A percentile compares a stretch with the other conserved stretches of the same genome.
phyloP scores from a whole-genome alignment of 2,797 vertebrate species.

The Moxostoma hubbsi region DNA sequence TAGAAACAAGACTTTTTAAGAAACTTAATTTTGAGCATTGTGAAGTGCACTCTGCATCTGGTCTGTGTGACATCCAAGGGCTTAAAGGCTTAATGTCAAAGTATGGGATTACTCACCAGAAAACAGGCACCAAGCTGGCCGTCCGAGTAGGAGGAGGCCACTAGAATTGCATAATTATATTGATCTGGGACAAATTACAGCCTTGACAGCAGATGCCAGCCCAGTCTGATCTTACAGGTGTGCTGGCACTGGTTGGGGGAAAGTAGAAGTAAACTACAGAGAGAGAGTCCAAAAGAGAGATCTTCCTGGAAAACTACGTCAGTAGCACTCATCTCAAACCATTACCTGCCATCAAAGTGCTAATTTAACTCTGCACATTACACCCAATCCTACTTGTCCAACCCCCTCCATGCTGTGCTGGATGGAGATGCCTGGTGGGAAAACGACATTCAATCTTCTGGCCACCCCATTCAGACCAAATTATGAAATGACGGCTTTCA shows the following conservation, averaged over 20 bases:
- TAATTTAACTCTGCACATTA: conserved; percentile 90
- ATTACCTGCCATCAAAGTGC: conserved; percentile 87
- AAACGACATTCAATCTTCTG: conserved; percentile 91
- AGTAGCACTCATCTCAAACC: conserved; percentile 81
- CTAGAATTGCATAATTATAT: conserved; percentile 78
- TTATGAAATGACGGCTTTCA: conserved; percentile 91
- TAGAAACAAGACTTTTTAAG: too few species aligned
- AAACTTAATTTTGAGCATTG: background rate
- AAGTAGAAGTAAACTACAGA: conserved; percentile 24
- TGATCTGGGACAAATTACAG: conserved; percentile 82
- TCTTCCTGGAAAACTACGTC: conserved; percentile 82
- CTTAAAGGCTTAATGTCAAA: conserved; percentile 41
- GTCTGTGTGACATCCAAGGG: conserved; percentile 38
- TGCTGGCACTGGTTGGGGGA: conserved; percentile 50
- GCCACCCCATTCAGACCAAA: conserved; percentile 83
- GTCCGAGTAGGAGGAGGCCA: conserved; percentile 65
- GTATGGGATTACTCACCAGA: conserved; percentile 43
- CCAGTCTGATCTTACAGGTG: conserved; percentile 77
- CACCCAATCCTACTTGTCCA: conserved; percentile 69
- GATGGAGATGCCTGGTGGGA: conserved; percentile 88
- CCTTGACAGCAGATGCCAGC: conserved; percentile 70
- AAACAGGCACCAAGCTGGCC: conserved; percentile 48
- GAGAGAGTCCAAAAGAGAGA: conserved; percentile 32
- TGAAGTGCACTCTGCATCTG: conserved; percentile 26
- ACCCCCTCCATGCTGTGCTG: conserved; percentile 79